Percentiles rank a stretch among this genome's conserved stretches.
These are phyloP conservation scores for Rhinogobius similis DNA, from an alignment of 2,113 vertebrate genomes.

Conservation along the genomic window DNA sequence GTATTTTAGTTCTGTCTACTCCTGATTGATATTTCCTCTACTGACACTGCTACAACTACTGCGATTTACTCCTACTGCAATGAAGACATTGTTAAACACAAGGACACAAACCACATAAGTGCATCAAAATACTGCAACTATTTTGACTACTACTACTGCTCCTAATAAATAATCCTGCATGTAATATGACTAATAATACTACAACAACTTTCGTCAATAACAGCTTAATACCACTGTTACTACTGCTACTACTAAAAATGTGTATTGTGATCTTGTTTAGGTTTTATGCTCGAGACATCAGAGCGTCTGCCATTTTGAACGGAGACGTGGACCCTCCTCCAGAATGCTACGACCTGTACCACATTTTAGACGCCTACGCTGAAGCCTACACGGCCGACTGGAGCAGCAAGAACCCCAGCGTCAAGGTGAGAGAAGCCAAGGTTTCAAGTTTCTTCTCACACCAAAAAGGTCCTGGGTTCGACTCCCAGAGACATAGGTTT, in stretches of 20 bases:
- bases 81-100: no score
- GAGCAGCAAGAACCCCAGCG: constrained; percentile 55
- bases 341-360: constrained; percentile 86
- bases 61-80: no score
- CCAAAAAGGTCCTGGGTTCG: not conserved
- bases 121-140: not conserved
- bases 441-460: not conserved
- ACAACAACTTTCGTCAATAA: no score
- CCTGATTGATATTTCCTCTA: no score
- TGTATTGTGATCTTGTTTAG: constrained; percentile 58
- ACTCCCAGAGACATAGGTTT: no score
- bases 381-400: constrained; percentile 84
- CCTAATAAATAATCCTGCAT: no score
- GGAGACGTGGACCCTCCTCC: constrained; percentile 86
- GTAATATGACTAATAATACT: no score
- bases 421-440: not conserved
- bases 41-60: no score
- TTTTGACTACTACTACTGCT: no score
- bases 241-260: no score
- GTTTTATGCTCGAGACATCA: constrained; percentile 90
- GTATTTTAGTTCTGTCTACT: no score
- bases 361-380: constrained; percentile 84
- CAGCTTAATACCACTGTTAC: no score
- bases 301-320: constrained; percentile 89
- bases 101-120: not conserved